Evolutionary conservation across 2,113 vertebrate genomes (phyloP), one percentile per base, ranked within the genome.

Genomic region (Egretta garzetta): DNA sequence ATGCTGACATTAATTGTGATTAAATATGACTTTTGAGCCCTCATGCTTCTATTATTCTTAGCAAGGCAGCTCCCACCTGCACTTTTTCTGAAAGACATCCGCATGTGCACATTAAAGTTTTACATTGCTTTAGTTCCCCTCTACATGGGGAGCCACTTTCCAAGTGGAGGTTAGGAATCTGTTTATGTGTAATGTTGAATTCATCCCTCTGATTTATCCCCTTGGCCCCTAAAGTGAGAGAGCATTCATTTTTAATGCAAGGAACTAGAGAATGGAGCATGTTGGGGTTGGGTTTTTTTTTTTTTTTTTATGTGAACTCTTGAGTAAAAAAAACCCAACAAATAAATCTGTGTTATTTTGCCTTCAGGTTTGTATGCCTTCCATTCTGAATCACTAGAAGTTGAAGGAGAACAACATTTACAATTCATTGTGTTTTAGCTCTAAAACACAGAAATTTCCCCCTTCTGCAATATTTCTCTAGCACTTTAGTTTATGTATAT

Each of bases 1-100:
- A 63, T 22, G 11, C 16, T 70, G 27, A 59, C 33, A 74, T 83
- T 96, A 82, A 93, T 96, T 97, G 96, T 97, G 72, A 95, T 93
- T 85, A 90, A 95, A 79, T 91, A 70, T 80, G n/a, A 35, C 60
- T 72, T 96, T 88, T 90, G 64, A 92, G 86, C 77, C 47, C 28
- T 30, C 39, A 94, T 15, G 14, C 4, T 96, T 97, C n/a, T 71
- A 45, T 84, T 95, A 80, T 68, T 92, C 87, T 97, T 80, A 94
- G 10, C 59, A 80, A 96, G 55, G 26, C 8, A 12, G 17, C 32
- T 90, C 59, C 41, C n/a, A 60, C 58, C 23, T 83, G 41, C 55
- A 70, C 45, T 72, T 97, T 94, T 94, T 77, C 75, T 80, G 82
- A 96, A 83, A 53, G 39, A 27, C 73, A 95, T n/a, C 26, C 49